Percentiles rank a stretch among this genome's conserved stretches.
These are phyloP conservation scores for Microdon myrmicae DNA, from an alignment of 2,888 invertebrate species.

Conservation along the genomic window DNA sequence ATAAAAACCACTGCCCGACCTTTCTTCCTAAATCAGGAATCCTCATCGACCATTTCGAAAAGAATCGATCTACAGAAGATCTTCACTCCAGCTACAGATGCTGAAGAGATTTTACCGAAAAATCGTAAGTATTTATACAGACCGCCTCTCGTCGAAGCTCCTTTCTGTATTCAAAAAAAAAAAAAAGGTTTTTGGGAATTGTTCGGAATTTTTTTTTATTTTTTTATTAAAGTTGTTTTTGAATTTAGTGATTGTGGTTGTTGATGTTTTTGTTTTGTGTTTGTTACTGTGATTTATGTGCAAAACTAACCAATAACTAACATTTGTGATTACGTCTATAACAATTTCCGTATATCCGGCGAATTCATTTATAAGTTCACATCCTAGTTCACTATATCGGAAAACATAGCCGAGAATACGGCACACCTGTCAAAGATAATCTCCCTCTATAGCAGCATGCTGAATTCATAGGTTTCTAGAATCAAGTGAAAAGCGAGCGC, in stretches of 20 bases:
- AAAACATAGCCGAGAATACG: too few species aligned
- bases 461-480: too few species aligned
- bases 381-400: too few species aligned
- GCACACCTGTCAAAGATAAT: too few species aligned
- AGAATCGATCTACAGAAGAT: slow-evolving; percentile 85
- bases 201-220: too few species aligned
- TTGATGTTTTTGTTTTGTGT: slow-evolving; percentile 12
- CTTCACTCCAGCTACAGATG: slow-evolving; percentile 88
- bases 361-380: too few species aligned
- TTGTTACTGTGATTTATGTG: neutral
- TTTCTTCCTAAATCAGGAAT: slow-evolving; percentile 54
- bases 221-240: slow-evolving; percentile 5
- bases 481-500: too few species aligned
- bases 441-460: too few species aligned
- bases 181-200: neutral
- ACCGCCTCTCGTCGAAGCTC: too few species aligned
- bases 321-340: too few species aligned
- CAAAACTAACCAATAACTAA: slow-evolving; percentile 19
- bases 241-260: slow-evolving; percentile 21
- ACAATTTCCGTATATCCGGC: too few species aligned
- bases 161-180: neutral
- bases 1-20: slow-evolving; percentile 2
- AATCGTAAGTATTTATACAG: slow-evolving; percentile 72
- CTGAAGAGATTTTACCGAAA: slow-evolving; percentile 79
- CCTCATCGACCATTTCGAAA: slow-evolving; percentile 67